Evolutionary conservation across 2,888 invertebrate genomes (phyloP), one percentile per base, ranked within the genome.

Genomic region (Junonia oenone): DNA sequence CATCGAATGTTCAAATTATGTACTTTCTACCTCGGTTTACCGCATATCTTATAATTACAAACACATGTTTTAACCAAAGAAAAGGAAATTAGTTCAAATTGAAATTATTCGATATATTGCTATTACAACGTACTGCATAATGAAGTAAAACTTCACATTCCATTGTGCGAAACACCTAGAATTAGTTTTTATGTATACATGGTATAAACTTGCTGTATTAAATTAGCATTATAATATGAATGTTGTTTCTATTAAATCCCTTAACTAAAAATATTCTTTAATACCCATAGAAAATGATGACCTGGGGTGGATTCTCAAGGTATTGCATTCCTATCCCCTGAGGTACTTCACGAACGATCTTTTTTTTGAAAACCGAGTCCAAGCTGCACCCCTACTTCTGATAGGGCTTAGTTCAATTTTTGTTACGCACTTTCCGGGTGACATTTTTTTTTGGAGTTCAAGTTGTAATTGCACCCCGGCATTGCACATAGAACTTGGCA

Each of bases 61-160:
- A 46, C 29, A 48, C 14, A 35, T 26, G 45, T 35, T 46, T 46
- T 48, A 40, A 33, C 40, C 37, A 43, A 43, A 33, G 31, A 33
- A 43, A 26, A 17, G 6, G 19, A 6, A 22, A 43, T 43, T 43
- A 43, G 8, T 13, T 43, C 37, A 55, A 29, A 55, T n/a, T 46
- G 45, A 45, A 31, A 40, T 31, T 45, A 45, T 46, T 51, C 38
- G 26, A 43, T 45, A 50, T 47, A 55, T 35, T 46, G 37, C 19
- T 48, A 46, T 73, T 75, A 75, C 63, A 62, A 65, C 62, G 35
- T 59, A 59, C 52, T 58, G 52, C 55, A 57, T 71, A 73, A 72
- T 79, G 84, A 80, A 81, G 87, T 86, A 59, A 75, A 79, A 85
- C 85, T 87, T 87, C 81, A 73, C 68, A 66, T 73, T 80, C 75